Percentiles rank a stretch among this genome's conserved stretches.
Evolutionary conservation across 2,113 vertebrate species (phyloP).

Genomic region (Charina bottae): DNA sequence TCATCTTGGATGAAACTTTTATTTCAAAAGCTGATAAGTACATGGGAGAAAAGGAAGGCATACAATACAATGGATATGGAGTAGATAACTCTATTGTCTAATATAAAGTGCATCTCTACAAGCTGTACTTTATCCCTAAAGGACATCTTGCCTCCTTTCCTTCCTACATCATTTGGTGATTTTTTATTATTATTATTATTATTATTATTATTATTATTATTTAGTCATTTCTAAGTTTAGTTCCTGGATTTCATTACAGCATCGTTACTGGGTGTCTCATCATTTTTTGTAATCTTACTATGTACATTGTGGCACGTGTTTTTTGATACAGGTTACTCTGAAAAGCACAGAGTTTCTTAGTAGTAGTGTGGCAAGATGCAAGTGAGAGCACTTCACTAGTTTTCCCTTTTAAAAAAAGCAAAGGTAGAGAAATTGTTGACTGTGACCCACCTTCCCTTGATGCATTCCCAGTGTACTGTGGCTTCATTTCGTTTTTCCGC

Average conservation of each 20-base stretch:
- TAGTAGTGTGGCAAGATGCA: background rate
- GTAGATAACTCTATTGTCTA: background rate
- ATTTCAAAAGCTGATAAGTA: background rate
- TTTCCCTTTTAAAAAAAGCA: background rate
- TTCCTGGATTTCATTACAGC: background rate
- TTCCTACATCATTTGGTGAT: background rate
- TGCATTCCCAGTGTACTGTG: background rate
- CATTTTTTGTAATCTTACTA: background rate
- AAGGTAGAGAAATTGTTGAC: no score
- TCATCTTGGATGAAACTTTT: background rate
- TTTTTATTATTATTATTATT: background rate
- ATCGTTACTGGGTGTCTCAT: background rate
- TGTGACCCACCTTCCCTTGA: background rate
- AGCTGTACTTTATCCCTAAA: background rate
- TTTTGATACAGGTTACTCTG: background rate
- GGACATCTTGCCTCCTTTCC: background rate
- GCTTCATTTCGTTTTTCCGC: background rate
- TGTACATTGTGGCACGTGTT: background rate
- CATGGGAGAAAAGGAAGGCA: background rate
- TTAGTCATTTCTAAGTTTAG: background rate
- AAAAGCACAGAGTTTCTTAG: background rate
- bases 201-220: no score
- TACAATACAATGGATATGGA: background rate
- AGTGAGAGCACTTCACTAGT: background rate
- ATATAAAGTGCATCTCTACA: background rate